Conservation (phyloP, 2,888 invertebrate genomes). For the Dorcus parallelipipedus region DNA sequence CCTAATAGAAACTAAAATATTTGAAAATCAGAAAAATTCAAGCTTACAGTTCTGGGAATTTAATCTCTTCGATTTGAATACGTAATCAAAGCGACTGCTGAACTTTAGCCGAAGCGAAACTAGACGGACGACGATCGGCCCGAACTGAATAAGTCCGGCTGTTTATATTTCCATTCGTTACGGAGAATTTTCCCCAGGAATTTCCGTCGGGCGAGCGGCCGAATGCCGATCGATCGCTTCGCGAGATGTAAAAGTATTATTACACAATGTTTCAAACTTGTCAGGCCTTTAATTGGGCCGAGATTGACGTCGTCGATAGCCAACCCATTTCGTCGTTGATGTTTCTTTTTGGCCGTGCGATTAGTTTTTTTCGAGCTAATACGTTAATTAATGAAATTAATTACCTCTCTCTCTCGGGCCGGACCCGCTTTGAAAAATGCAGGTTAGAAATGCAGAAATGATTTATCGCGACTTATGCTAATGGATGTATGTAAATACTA, state of each 20-base stretch:
- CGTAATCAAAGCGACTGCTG: no score
- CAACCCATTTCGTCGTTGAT: slow-evolving; percentile 38
- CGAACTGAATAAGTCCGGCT: not conserved
- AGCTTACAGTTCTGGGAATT: no score
- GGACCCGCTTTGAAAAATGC: slow-evolving; percentile 4
- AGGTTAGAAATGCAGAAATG: slow-evolving; percentile 1
- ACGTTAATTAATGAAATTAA: slow-evolving; percentile 22
- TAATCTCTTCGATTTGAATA: no score
- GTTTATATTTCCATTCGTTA: slow-evolving; percentile 8
- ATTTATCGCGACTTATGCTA: slow-evolving; percentile 10
- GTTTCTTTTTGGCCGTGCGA: slow-evolving; percentile 27
- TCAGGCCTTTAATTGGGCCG: slow-evolving; percentile 42
- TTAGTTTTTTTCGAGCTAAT: slow-evolving; percentile 20
- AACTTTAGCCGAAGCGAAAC: not conserved
- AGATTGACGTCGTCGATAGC: slow-evolving; percentile 42
- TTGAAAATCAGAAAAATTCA: no score
- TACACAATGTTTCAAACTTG: slow-evolving; percentile 43
- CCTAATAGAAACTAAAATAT: no score
- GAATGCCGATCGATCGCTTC: slow-evolving; percentile 25
- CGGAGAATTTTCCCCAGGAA: no score
- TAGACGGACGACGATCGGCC: slow-evolving; percentile 1
- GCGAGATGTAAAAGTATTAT: slow-evolving; percentile 39
- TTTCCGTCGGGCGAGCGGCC: slow-evolving; percentile 5
- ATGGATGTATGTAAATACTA: slow-evolving; percentile 8
- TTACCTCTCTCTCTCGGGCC: slow-evolving; percentile 5